These are phyloP conservation scores for Geodia barretti DNA, from an alignment of 37 sponge, comb jelly and placozoan species.

Conservation along the genomic window DNA sequence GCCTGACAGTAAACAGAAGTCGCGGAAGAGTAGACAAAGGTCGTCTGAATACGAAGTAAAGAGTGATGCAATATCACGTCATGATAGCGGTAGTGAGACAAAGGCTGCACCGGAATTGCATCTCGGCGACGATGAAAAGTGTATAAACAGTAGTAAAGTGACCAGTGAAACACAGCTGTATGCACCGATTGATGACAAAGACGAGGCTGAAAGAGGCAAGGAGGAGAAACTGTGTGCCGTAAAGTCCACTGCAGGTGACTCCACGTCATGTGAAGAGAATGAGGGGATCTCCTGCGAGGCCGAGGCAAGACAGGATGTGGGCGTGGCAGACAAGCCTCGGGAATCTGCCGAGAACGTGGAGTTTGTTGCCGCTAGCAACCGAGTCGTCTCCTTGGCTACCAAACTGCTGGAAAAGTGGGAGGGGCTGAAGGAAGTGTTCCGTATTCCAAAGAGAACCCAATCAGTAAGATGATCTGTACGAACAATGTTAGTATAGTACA, in stretches of 20 bases:
- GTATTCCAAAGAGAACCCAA: conserved; percentile 80
- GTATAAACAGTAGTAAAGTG: too few relatives aligned
- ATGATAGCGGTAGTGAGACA: background rate
- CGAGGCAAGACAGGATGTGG: conserved; percentile 14
- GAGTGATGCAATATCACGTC: too few relatives aligned
- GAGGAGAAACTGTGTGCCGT: background rate
- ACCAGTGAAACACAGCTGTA: too few relatives aligned
- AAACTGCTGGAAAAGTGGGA: conserved; percentile 73
- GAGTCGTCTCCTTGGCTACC: conserved; percentile 31
- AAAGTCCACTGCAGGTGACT: background rate
- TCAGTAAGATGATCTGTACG: background rate
- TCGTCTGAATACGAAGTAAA: too few relatives aligned
- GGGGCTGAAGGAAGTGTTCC: conserved; percentile 78
- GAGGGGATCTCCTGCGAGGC: conserved; percentile 28
- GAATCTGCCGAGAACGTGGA: background rate
- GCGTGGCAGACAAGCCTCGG: background rate
- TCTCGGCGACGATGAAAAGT: too few relatives aligned
- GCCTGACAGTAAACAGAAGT: too few relatives aligned
- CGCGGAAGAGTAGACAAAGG: too few relatives aligned
- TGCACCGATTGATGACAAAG: too few relatives aligned
- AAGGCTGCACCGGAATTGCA: background rate
- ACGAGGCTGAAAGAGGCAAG: too few relatives aligned
- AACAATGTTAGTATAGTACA: too few relatives aligned
- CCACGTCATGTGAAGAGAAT: background rate
- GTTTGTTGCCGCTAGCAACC: background rate